phyloP scores from a whole-genome alignment of 30 jellyfish, hydroid and myxozoan species.

The Hydractinia echinata region DNA sequence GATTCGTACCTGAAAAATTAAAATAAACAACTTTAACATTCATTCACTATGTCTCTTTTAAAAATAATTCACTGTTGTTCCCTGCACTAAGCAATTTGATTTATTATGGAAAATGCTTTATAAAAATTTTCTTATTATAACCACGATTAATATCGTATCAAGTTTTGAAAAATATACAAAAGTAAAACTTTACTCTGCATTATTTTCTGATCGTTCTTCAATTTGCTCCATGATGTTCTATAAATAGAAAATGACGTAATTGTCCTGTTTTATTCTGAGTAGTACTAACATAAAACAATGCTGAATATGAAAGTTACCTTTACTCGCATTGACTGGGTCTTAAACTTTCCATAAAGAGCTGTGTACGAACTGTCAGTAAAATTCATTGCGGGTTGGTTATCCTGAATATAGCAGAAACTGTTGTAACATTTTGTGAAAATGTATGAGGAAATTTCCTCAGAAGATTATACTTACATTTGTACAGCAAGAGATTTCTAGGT shows the following conservation, averaged over 20 bases:
- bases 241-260: neutral
- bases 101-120: no score
- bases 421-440: neutral
- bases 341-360: conserved; percentile 82
- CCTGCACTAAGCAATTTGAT: neutral
- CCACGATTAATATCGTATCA: no score
- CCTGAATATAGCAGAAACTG: neutral
- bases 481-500: no score
- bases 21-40: neutral
- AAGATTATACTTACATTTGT: no score
- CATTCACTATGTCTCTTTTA: neutral
- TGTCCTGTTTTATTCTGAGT: neutral
- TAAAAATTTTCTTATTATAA: no score
- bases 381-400: conserved; percentile 14
- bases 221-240: conserved; percentile 89
- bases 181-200: conserved; percentile 46
- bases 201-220: conserved; percentile 49
- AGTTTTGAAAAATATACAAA: no score
- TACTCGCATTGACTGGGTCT: conserved; percentile 80
- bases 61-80: neutral
- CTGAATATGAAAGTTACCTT: conserved; percentile 34
- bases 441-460: no score
- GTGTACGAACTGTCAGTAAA: conserved; percentile 63
- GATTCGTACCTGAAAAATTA: conserved; percentile 51
- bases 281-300: no score